Base-by-base conservation (phyloP, 2,113 vertebrate species). In the Chionomys nivalis region DNA sequence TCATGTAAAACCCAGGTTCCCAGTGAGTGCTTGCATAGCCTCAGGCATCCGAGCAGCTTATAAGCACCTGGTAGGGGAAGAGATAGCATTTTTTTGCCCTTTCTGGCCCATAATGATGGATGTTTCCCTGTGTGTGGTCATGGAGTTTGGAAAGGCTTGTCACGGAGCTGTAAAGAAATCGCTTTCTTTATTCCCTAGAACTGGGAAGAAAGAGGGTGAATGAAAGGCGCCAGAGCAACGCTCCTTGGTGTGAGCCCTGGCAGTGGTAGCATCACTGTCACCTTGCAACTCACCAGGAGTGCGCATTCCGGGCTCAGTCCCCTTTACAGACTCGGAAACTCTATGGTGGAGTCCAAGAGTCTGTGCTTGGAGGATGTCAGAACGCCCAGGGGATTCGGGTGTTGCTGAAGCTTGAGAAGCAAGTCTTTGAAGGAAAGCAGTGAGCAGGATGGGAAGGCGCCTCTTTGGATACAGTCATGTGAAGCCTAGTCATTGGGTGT, bases 41-140 rank as follows among this genome's bases (percentile, higher is more conserved):
- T 87, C 4, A 0, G 52, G 65, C 0, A 4, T 1, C 65, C 17
- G 76, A 23, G 13, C 58, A 36, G 82, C 68, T 90, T 90, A 3
- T 4, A 23, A 75, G 81, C 91, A 95, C 83, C 94, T 90, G 89
- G 65, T n/a, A 58, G 63, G 78, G 87, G 47, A 94, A 78, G 1
- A 93, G 86, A 94, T 82, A 94, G 72, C 66, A 47, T 17, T 82
- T 82, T 82, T 26, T 81, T 94, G 81, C 21, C 73, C 72, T 90
- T 90, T 88, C 89, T 77, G 76, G 61, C 52, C 77, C 14, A 5
- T 24, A 55, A 49, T 91, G 77, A 96, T 73, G 42, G 91, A 90
- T 78, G 61, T 33, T 78, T 87, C 91, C 77, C 26, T n/a, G 42
- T 86, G 90, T 93, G 93, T 90, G 92, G 88, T 92, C 94, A 63